phyloP scores from a whole-genome alignment of 2,797 vertebrate species.

The Coranthus polyacanthus region DNA sequence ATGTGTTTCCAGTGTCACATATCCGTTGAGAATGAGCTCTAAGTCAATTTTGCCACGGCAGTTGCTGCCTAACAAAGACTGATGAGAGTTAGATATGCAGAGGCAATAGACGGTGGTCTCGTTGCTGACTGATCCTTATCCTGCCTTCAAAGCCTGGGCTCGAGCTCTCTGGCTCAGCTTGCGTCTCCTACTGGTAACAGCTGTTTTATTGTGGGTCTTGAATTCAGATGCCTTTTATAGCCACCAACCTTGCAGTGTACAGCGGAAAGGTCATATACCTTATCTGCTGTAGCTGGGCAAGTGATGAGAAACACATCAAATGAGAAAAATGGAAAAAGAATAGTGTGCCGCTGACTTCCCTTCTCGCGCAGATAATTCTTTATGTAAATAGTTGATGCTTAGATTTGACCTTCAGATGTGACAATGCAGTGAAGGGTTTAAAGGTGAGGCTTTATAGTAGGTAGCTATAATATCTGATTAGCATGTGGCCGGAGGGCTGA shows the following conservation, averaged over 20 bases:
- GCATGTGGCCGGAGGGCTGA: slow-evolving; percentile 31
- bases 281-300: slow-evolving; percentile 24
- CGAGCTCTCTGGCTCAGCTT: slow-evolving; percentile 43
- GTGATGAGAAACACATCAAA: slow-evolving; percentile 2
- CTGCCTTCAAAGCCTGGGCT: slow-evolving; percentile 48
- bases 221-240: slow-evolving; percentile 37
- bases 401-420: slow-evolving; percentile 23
- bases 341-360: background rate
- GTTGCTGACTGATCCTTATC: slow-evolving; percentile 65
- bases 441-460: slow-evolving; percentile 24
- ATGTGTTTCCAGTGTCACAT: slow-evolving; percentile 28
- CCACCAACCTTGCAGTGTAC: slow-evolving; percentile 40
- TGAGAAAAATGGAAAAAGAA: background rate
- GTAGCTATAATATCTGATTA: slow-evolving; percentile 18
- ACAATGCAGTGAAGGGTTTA: slow-evolving; percentile 9
- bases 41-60: slow-evolving; percentile 57
- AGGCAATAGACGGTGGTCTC: slow-evolving; percentile 57
- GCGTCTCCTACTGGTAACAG: slow-evolving; percentile 38
- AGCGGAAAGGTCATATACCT: slow-evolving; percentile 36
- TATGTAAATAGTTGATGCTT: slow-evolving; percentile 8
- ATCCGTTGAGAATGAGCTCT: slow-evolving; percentile 32
- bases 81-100: slow-evolving; percentile 68
- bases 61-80: slow-evolving; percentile 54
- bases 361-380: slow-evolving; percentile 2
- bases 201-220: slow-evolving; percentile 48